Evolutionary conservation across 1,140 invertebrate species (phyloP).

Genomic region (Drosophila tristis): DNA sequence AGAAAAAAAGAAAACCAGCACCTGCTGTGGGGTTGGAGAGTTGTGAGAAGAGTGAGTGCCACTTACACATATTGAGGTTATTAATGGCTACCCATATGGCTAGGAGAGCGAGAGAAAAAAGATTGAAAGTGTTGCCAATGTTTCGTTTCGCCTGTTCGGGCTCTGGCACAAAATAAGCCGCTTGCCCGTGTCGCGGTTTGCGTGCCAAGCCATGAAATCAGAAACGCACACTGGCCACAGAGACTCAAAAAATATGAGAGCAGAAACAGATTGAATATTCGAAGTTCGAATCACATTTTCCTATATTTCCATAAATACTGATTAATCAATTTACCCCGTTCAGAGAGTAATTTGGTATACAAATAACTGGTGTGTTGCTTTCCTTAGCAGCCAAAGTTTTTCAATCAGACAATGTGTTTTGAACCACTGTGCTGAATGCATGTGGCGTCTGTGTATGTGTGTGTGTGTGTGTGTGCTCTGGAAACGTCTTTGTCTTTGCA

Average conservation of each 20-base stretch:
- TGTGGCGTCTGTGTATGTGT: constrained; percentile 17
- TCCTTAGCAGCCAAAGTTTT: neutral
- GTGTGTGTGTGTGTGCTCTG: constrained; percentile 11
- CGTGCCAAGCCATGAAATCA: constrained; percentile 50
- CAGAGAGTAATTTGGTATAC: no score
- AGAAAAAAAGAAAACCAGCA: constrained; percentile 21
- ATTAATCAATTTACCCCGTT: no score
- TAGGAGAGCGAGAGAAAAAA: neutral
- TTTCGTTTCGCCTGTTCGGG: constrained; percentile 18
- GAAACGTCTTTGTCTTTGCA: constrained; percentile 59
- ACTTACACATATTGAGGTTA: constrained; percentile 76
- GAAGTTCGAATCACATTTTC: no score
- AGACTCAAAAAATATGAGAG: neutral
- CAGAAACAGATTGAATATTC: no score
- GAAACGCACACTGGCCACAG: constrained; percentile 41
- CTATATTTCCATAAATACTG: no score
- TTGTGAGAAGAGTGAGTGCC: constrained; percentile 25
- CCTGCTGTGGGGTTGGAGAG: constrained; percentile 34
- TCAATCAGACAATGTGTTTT: no score
- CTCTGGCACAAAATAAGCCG: constrained; percentile 40
- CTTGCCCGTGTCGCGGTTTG: constrained; percentile 60
- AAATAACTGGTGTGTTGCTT: no score
- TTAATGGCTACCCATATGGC: constrained; percentile 59
- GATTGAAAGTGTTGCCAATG: constrained; percentile 58
- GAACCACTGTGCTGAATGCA: constrained; percentile 9